Evolutionary conservation across 1,140 invertebrate genomes (phyloP).

Genomic region (Thaumatotibia leucotreta): DNA sequence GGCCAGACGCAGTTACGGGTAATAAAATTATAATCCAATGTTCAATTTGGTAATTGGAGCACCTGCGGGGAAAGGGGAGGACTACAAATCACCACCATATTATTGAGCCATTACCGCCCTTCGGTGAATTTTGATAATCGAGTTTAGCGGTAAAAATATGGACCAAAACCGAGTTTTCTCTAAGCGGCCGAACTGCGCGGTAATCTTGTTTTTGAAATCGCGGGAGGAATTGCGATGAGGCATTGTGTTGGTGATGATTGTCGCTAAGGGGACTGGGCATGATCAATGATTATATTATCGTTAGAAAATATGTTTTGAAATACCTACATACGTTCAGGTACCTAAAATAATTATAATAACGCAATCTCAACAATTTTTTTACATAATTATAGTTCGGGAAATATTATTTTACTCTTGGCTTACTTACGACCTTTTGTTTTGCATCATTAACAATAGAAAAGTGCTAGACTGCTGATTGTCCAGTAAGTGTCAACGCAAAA

Average conservation of each 20-base stretch:
- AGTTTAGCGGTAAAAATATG: constrained; percentile 39
- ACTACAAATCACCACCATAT: constrained; percentile 27
- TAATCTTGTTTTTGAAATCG: neutral
- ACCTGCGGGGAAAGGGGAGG: neutral
- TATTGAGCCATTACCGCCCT: constrained; percentile 33
- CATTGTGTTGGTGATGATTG: neutral
- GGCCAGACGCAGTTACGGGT: constrained; percentile 7
- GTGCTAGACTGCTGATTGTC: too few relatives aligned
- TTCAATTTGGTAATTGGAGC: constrained; percentile 10
- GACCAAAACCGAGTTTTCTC: neutral
- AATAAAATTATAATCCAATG: constrained; percentile 11
- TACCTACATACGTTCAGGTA: too few relatives aligned
- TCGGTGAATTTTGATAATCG: constrained; percentile 41
- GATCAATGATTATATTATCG: neutral
- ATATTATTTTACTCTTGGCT: too few relatives aligned
- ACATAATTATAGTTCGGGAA: too few relatives aligned
- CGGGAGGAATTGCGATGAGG: neutral
- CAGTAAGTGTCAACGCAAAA: too few relatives aligned
- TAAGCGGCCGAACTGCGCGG: constrained; percentile 25
- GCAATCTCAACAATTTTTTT: too few relatives aligned
- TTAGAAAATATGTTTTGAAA: too few relatives aligned
- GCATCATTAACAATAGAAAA: too few relatives aligned
- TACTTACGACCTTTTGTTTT: too few relatives aligned
- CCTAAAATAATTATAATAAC: too few relatives aligned
- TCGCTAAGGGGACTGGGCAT: neutral